A percentile compares a stretch with the other conserved stretches of the same genome.
Conservation (phyloP, 2,797 vertebrate species). For the Gymnothorax javanicus region DNA sequence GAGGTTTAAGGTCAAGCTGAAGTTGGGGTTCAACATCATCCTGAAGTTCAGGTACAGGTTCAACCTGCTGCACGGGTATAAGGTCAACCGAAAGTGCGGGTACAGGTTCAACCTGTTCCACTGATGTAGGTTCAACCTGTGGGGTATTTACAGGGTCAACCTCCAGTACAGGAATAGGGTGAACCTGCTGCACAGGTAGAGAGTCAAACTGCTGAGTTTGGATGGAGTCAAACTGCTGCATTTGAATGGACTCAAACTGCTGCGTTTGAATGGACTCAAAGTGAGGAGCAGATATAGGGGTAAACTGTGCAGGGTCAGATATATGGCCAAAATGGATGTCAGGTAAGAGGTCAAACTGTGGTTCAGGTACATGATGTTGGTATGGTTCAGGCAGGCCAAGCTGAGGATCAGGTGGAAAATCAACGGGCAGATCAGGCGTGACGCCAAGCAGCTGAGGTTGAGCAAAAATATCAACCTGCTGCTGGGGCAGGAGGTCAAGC, state of each 20-base stretch:
- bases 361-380: not conserved
- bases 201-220: constrained; percentile 6
- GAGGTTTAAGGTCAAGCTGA: constrained; percentile 11
- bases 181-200: not conserved
- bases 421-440: not conserved
- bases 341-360: not conserved
- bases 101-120: not conserved
- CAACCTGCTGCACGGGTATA: not conserved
- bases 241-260: constrained; percentile 38
- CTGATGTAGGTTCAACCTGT: not conserved
- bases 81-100: not conserved
- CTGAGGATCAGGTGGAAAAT: not conserved
- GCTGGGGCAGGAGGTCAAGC: constrained; percentile 10
- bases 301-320: not conserved
- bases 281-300: not conserved
- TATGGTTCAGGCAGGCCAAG: not conserved
- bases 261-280: constrained; percentile 55
- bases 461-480: not conserved
- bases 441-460: not conserved
- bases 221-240: constrained; percentile 22
- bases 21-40: not conserved
- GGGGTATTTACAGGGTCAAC: not conserved
- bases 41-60: constrained; percentile 14
- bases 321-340: not conserved
- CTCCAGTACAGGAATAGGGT: not conserved